Evolutionary conservation across 1,140 invertebrate genomes (phyloP), one percentile per base, ranked within the genome.

Genomic region (Harpegnathos saltator): DNA sequence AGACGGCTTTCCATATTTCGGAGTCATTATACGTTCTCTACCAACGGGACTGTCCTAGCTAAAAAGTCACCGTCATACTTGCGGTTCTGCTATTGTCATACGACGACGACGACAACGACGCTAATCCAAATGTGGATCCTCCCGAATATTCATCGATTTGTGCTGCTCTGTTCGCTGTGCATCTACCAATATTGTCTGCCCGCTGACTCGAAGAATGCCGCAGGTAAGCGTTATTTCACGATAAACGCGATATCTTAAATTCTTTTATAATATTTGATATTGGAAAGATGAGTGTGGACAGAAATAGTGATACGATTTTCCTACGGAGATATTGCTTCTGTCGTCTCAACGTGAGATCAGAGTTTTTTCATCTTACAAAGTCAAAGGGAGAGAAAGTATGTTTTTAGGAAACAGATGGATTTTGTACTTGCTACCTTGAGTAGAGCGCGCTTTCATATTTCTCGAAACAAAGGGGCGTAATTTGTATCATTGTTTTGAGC

Each of bases 171-270:
- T n/a, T 14, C 72, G 2, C 12, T 78, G 0, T 78, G 22, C 24
- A 26, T 29, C 1, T 2, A 54, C 19, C 73, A 24, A 17, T 33
- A 24, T 12, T 50, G 33, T 15, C 4, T 73, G 9, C 50, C 68
- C 15, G 0, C 29, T 12, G 33, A 74, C 19, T 24, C 9, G 1
- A 11, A n/a, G 29, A 52, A 3, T 3, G 4, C 3, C 24, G 48
- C 38, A 9, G 12, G 86, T 86, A 22, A 84, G 83, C 17, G 29
- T 80, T 69, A 26, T 69, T 69, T 15, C 48, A 48, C 24, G 26
- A n/a, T 29, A 44, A 26, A 44, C 50, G 2, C n/a, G n/a, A 66
- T 54, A 29, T 75, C 7, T 54, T 38, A 65, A 0, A 11, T 22
- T 63, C 17, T 29, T 11, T 44, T 44, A 9, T 44, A 5, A 29